Evolutionary conservation across 1,140 invertebrate species (phyloP), one percentile per base, ranked within the genome.

Genomic region (Apocrypta bakeri): DNA sequence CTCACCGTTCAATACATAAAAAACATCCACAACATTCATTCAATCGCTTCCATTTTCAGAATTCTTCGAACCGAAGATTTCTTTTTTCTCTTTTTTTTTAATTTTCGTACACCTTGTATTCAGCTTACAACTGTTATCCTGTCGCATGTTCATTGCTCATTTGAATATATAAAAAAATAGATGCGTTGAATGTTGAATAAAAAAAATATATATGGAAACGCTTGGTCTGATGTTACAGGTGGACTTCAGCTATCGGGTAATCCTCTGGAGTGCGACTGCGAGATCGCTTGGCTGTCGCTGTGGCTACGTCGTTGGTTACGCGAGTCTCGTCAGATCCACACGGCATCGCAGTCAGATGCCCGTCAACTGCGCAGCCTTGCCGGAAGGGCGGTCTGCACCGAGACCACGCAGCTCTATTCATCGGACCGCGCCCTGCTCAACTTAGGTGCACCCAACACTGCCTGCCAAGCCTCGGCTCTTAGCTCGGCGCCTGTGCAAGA

Each of bases 301-400:
- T 98, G 97, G 97, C 92, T 98, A 71, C 92, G 97, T 24, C 93
- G 97, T 40, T 98, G 97, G 97, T 92, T 96, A 6, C 91, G 96
- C 12, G 96, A 97, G 88, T 96, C 94, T 12, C 92, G 95, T n/a
- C 94, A 95, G 86, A 94, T 95, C 31, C 95, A 96, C 86, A 94
- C 94, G 21, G 93, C 94, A 4, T 93, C 93, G 6, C 91, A 92
- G 72, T 92, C 91, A n/a, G 91, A 92, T 63, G 91, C 91, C 0
- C 86, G 90, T 40, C 91, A 92, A 72, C 79, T 92, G 25, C 88
- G 91, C 37, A 92, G 87, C 12, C 87, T 92, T 7, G 91, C 91
- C 0, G 90, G 91, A 9, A 86, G 90, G 27, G 91, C 91, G 6
- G 91, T 92, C 1, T 92, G 91, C 82, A 92, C 90, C 0, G 91